Evolutionary conservation across 2,888 invertebrate genomes (phyloP).

Genomic region (Leucoma salicis): DNA sequence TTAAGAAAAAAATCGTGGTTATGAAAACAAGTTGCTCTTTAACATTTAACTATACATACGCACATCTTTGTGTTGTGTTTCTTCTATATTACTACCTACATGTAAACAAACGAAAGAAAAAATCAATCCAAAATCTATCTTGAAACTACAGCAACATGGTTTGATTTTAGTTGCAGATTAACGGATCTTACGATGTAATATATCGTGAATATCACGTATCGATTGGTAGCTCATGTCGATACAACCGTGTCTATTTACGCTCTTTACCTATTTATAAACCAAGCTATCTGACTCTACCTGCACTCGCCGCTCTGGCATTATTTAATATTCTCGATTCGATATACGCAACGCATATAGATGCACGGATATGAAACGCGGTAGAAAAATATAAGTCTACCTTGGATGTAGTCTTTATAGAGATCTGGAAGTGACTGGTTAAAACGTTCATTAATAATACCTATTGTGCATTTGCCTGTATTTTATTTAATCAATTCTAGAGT

Average conservation of each 20-base stretch:
- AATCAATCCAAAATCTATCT: conserved; percentile 23
- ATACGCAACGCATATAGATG: conserved; percentile 23
- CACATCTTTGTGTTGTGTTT: conserved; percentile 46
- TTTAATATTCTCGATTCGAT: conserved; percentile 32
- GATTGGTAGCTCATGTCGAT: conserved; percentile 76
- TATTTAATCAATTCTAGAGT: not conserved
- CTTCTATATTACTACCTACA: conserved; percentile 46
- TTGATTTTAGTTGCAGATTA: conserved; percentile 29
- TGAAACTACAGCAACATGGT: conserved; percentile 20
- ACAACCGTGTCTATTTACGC: conserved; percentile 78
- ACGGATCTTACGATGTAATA: conserved; percentile 42
- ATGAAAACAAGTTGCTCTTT: conserved; percentile 65
- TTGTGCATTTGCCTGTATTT: conserved; percentile 7
- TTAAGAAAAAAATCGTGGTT: conserved; percentile 67
- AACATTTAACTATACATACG: conserved; percentile 71
- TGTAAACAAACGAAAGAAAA: conserved; percentile 36
- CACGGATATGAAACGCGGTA: conserved; percentile 27
- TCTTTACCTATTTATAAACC: conserved; percentile 80
- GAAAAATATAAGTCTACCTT: conserved; percentile 22
- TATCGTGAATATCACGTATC: conserved; percentile 53
- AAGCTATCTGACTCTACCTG: conserved; percentile 72
- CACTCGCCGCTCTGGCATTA: conserved; percentile 43
- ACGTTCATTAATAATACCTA: not conserved
- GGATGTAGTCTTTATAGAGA: conserved; percentile 29
- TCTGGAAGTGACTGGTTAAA: conserved; percentile 20